Evolutionary conservation across 2,888 invertebrate genomes (phyloP), one percentile per base, ranked within the genome.

Genomic region (Crematogaster levior): DNA sequence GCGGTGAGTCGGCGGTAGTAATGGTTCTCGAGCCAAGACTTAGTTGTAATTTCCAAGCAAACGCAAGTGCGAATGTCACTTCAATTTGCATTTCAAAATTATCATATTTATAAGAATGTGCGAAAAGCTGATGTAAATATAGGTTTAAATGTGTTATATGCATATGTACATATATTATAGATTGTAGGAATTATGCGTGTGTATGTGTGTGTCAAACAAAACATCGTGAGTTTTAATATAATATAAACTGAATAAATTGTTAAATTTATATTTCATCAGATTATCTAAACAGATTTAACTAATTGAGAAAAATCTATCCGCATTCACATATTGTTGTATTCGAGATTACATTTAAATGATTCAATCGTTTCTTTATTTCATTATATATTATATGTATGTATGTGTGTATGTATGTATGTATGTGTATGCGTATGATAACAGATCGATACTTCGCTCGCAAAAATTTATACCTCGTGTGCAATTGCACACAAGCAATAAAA

Each of bases 21-120:
- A 51, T 56, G 63, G 18, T 46, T 46, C 46, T n/a, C 12, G 21
- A 66, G 53, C 15, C 27, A 27, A 51, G 27, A 53, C 10, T 51
- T 66, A 1, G 27, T 53, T 40, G 15, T 53, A 66, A 66, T 77
- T 77, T 66, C 63, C 46, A 24, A 10, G 24, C 46, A 18, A 61
- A 74, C 12, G n/a, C 46, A 46, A 74, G 21, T 65, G 15, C 5
- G 12, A 48, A 58, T 12, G 18, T 74, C 46, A 46, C 5, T 48
- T 63, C 12, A 37, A 58, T 63, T 65, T 63, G 63, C 15, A 48
- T 24, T 65, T 60, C 43, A 30, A 73, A 27, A 43, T 30, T 60
- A 27, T 40, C 40, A 58, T 24, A 15, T 43, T 3, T 43, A 24
- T 18, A 51, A 34, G 12, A 56, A 70, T 53, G 2, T 37, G 30